Evolutionary conservation across 2,797 vertebrate genomes (phyloP), one percentile per base, ranked within the genome.

Genomic region (Chaunax sp.): DNA sequence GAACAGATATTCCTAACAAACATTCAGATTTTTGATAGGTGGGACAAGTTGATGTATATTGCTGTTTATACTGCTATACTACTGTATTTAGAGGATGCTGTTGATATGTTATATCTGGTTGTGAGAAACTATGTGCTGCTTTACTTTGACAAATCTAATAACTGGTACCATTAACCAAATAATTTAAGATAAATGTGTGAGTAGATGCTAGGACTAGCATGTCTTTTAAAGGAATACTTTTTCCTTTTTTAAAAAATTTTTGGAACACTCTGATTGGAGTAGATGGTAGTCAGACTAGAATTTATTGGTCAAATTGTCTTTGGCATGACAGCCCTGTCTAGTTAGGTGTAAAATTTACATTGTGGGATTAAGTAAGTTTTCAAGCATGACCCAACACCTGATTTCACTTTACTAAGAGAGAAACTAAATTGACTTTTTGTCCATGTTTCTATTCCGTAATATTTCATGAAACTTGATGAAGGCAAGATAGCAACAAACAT

Each of bases 401-500:
- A 6, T 11, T 37, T 37, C 35, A 11, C 10, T 11, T 6, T 14
- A 37, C 10, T 37, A 37, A 37, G 35, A 37, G 35, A 14, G 35
- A 30, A 30, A 30, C 28, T 37, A 7, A 37, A 38, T 12, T 44
- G 16, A 47, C 18, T 25, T 63, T 71, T 45, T 52, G 28, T 30
- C 28, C 28, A 30, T 46, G 20, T 56, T 33, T 26, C 7, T 54
- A n/a, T 59, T 6, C 22, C 49, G 20, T 38, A 41, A 26, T 52
- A n/a, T 35, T 35, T 1, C 23, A 40, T 55, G 60, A 15, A 45
- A 43, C n/a, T 8, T 57, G 14, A 6, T n/a, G n/a, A n/a, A n/a
- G n/a, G n/a, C n/a, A n/a, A n/a, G n/a, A 23, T 8, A 13, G 46
- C 25, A 46, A 20, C 11, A 77, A 52, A 18, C 13, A 50, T 49